Evolutionary conservation across 1,140 invertebrate genomes (phyloP).

Genomic region (Venustaconcha ellipsiformis): DNA sequence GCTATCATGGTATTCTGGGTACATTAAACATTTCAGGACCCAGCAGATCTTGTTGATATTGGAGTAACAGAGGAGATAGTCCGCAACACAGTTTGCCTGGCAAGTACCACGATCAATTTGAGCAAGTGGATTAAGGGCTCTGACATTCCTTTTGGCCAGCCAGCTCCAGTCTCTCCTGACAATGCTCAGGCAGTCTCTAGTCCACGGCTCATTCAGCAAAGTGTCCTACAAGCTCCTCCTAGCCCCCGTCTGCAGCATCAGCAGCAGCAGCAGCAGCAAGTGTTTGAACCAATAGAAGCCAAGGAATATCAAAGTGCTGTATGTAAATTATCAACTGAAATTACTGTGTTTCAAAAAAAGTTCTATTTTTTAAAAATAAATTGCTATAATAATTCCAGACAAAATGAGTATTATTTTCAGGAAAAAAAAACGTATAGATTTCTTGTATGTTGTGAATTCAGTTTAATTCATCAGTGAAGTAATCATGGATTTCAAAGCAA

Average conservation of each 20-base stretch:
- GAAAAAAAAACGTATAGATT: too few species aligned
- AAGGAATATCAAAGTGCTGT: constrained; percentile 47
- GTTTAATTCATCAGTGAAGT: too few species aligned
- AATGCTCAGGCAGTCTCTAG: background rate
- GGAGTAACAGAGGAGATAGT: constrained; percentile 60
- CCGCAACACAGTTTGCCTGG: constrained; percentile 56
- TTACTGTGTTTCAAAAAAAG: too few species aligned
- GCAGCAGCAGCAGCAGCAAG: constrained; percentile 14
- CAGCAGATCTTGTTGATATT: constrained; percentile 56
- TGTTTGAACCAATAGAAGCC: constrained; percentile 47
- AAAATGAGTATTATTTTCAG: too few species aligned
- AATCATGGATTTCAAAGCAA: too few species aligned
- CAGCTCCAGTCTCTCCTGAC: background rate
- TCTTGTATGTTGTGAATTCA: too few species aligned
- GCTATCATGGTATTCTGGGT: background rate
- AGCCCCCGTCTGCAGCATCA: constrained; percentile 12
- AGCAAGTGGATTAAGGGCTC: constrained; percentile 42
- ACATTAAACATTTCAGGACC: constrained; percentile 43
- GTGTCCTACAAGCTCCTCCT: constrained; percentile 3
- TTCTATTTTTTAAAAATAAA: too few species aligned
- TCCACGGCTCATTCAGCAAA: background rate
- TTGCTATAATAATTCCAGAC: too few species aligned
- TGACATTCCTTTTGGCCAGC: background rate
- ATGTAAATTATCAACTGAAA: constrained; percentile 10
- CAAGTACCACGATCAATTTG: constrained; percentile 55